phyloP scores from a whole-genome alignment of 2,888 invertebrate species.

The Troglohyphantes excavatus region DNA sequence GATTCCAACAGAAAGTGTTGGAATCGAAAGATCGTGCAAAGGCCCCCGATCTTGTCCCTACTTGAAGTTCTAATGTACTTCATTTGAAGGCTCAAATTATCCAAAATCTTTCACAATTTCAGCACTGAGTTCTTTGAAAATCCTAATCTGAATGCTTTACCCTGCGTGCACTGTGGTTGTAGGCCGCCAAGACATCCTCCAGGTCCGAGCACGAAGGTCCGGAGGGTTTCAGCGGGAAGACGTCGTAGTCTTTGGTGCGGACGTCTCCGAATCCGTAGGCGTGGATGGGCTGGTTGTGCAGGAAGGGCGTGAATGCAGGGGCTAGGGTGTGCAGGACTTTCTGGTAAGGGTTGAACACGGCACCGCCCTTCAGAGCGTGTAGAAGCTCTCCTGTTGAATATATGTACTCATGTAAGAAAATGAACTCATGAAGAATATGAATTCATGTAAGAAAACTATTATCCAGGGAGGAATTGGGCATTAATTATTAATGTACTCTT shows the following conservation, averaged over 20 bases:
- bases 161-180: slow-evolving; percentile 83
- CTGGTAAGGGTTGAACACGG: slow-evolving; percentile 84
- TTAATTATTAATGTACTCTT: too few relatives aligned
- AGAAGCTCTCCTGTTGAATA: slow-evolving; percentile 81
- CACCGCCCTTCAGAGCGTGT: slow-evolving; percentile 82
- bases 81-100: too few relatives aligned
- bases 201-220: slow-evolving; percentile 82
- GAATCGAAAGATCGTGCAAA: too few relatives aligned
- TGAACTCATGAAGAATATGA: too few relatives aligned
- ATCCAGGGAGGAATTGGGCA: too few relatives aligned
- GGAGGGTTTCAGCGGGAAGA: slow-evolving; percentile 82
- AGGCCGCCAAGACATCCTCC: slow-evolving; percentile 83
- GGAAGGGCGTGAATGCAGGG: slow-evolving; percentile 83
- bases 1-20: too few relatives aligned
- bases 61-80: too few relatives aligned
- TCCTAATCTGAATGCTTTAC: slow-evolving; percentile 81
- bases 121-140: too few relatives aligned
- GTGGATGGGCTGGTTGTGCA: slow-evolving; percentile 83
- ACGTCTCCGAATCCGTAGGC: slow-evolving; percentile 84
- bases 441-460: too few relatives aligned
- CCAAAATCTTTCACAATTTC: too few relatives aligned
- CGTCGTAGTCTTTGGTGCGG: slow-evolving; percentile 83
- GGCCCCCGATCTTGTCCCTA: too few relatives aligned
- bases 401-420: not conserved
- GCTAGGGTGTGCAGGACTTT: slow-evolving; percentile 84